Base-by-base conservation (phyloP, 2,797 vertebrate species). In the Eulemur rubriventer region DNA sequence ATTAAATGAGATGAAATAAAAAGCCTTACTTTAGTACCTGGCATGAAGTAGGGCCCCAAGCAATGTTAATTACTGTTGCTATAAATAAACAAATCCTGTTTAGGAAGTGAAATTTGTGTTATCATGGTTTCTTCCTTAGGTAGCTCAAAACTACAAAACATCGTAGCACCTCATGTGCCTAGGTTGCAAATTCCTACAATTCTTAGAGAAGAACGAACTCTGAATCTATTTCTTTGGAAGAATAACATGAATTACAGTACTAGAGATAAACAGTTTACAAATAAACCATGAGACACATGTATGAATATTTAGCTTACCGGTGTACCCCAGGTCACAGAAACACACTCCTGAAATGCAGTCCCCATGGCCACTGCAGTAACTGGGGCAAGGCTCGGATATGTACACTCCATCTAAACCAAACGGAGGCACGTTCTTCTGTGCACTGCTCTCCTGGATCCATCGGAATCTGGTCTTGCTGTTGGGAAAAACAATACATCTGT, bases 281-380 rank as follows among this genome's bases (percentile, higher is more conserved):
- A n/a, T 61, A 80, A 14, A 48, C 4, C n/a, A 93, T 41, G 0
- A 76, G n/a, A 13, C 7, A 50, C 22, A 12, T 1, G 11, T 41
- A 63, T 57, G 26, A 26, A 57, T 57, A 57, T 24, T 33, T 0
- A 69, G 50, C 57, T 98, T 98, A 99, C 99, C 99, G 87, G 99
- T 99, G 96, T 99, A 99, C 67, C 99, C 99, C 99, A 99, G 99
- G 97, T 99, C 99, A 95, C 99, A 99, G 98, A 99, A 99, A 98
- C 99, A 99, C 98, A 99, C 99, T 16, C 99, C 99, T 0, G 99
- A 99, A 97, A 99, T 99, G 4, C 99, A 99, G 94, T 99, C 99
- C 24, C 99, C 99, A 0, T 99, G 99, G 20, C 99, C 99, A 1
- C 98, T 99, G 98, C 99, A 99, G 98, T 99, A 99, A 98, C 98